Percentiles rank a stretch among this genome's conserved stretches.
Conservation (phyloP, 2,888 invertebrate genomes). For the Anthrax anthrax region DNA sequence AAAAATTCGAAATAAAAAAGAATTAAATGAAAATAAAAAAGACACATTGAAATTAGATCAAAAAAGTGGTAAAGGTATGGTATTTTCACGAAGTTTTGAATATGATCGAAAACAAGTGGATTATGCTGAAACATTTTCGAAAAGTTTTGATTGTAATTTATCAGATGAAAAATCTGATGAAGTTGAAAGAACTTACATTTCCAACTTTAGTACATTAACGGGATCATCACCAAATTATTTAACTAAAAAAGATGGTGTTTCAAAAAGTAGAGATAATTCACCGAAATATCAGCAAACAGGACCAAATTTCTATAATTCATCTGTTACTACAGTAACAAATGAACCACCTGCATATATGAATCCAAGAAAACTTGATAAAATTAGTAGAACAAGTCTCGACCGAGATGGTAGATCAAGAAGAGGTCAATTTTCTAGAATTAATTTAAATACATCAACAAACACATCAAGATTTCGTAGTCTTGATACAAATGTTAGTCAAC, state of each 20-base stretch:
- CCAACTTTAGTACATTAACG: slow-evolving; percentile 31
- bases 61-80: slow-evolving; percentile 26
- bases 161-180: slow-evolving; percentile 19
- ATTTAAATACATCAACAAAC: slow-evolving; percentile 23
- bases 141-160: slow-evolving; percentile 33
- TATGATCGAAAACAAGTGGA: slow-evolving; percentile 28
- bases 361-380: slow-evolving; percentile 22
- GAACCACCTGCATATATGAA: slow-evolving; percentile 21
- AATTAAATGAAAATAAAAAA: slow-evolving; percentile 16
- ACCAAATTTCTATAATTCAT: slow-evolving; percentile 27
- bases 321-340: slow-evolving; percentile 14
- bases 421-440: slow-evolving; percentile 39
- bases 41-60: slow-evolving; percentile 7
- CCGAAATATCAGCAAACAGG: slow-evolving; percentile 28
- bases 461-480: slow-evolving; percentile 49
- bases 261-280: slow-evolving; percentile 29
- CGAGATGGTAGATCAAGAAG: slow-evolving; percentile 37
- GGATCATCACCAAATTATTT: slow-evolving; percentile 34
- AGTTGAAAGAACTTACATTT: slow-evolving; percentile 24
- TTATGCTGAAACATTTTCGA: slow-evolving; percentile 33
- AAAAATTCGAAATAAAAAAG: slow-evolving; percentile 19
- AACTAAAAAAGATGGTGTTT: slow-evolving; percentile 27
- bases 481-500: slow-evolving; percentile 39
- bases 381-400: slow-evolving; percentile 19
- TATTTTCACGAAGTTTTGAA: slow-evolving; percentile 34